Base-by-base conservation (phyloP, 2,797 vertebrate species). In the Pteronotus mesoamericanus region DNA sequence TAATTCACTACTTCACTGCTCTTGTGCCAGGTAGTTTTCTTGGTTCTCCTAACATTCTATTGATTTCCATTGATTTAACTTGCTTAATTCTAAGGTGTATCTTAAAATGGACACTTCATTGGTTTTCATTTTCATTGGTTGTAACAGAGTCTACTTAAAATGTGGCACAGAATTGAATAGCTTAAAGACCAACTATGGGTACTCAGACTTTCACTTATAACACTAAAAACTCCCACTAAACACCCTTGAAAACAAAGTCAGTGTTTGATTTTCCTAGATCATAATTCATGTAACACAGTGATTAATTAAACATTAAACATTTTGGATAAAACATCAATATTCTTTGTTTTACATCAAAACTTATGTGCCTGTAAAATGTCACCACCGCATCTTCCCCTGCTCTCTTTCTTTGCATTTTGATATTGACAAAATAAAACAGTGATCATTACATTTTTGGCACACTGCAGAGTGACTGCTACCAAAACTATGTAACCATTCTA, bases 41-140 rank as follows among this genome's bases (percentile, higher is more conserved):
- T 84, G 94, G 68, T 87, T 78, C 61, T 91, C 46, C 90, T 94
- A 92, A 92, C 53, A 57, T 68, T 86, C 42, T 88, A 89, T 85
- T 84, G 90, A 92, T 96, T 95, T 89, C 85, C 92, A 89, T 68
- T 92, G 90, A 96, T 94, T 90, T 72, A 84, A 94, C 59, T 94
- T 84, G 80, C 79, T 96, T 95, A 86, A 93, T 96, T 96, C 91
- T 86, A 94, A 96, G 66, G 61, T 57, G 34, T 78, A 79, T 87
- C 83, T 86, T 95, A 74, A 96, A 94, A 96, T 44, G 68, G 91
- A 86, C 48, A 93, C 77, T 96, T 93, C 57, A 24, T 24, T 66
- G 85, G 32, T 88, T 96, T 93, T 93, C 83, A 44, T 91, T 95
- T 93, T 93, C 75, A 91, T 57, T 91, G 86, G 37, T 74, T 95